Percentiles rank a stretch among this genome's conserved stretches.
Conservation (phyloP, 53 echinoderm and acorn worm genomes). For the Zoroaster sp. region DNA sequence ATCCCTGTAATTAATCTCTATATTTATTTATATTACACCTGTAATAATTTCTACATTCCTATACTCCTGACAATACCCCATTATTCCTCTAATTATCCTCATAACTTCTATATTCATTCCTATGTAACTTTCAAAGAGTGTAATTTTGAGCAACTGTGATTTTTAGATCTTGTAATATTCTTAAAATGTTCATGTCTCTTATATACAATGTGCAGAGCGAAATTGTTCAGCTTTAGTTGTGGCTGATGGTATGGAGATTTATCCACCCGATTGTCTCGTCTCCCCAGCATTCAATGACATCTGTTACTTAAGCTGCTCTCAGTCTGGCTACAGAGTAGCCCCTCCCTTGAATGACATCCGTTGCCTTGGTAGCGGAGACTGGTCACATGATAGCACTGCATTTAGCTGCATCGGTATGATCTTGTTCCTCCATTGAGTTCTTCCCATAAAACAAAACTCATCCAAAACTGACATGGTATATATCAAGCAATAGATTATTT, state of each 20-base stretch:
- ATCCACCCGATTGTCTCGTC: conserved; percentile 50
- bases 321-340: conserved; percentile 61
- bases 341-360: conserved; percentile 60
- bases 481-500: too few species aligned
- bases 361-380: conserved; percentile 72
- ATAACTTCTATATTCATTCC: too few species aligned
- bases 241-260: conserved; percentile 41
- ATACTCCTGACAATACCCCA: too few species aligned
- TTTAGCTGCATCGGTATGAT: conserved; percentile 68
- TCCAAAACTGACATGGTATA: too few species aligned
- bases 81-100: too few species aligned
- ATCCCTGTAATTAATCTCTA: too few species aligned
- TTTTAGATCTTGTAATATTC: too few species aligned
- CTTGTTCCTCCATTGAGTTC: background rate
- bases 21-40: too few species aligned
- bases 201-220: conserved; percentile 44
- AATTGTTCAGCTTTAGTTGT: conserved; percentile 31
- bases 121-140: too few species aligned
- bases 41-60: too few species aligned
- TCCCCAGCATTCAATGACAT: conserved; percentile 61
- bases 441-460: background rate
- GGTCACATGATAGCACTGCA: conserved; percentile 64
- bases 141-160: too few species aligned
- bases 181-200: too few species aligned
- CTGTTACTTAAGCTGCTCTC: conserved; percentile 64